Conservation (phyloP, 2,797 vertebrate species). For the Pitangus sulphuratus region DNA sequence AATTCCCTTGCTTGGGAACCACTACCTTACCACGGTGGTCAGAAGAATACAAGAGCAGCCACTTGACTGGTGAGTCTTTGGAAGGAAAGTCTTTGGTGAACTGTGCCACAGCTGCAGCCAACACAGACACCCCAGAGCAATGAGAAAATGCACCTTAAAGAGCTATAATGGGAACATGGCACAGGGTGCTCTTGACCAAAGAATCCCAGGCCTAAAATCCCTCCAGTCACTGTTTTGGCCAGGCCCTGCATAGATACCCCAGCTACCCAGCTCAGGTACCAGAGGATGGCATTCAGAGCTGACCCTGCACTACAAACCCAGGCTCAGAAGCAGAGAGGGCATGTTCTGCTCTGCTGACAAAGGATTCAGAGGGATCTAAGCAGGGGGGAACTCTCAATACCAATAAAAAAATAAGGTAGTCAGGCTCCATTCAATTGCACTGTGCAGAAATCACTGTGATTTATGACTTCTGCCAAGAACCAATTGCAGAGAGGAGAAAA, state of each 20-base stretch:
- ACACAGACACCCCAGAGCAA: neutral
- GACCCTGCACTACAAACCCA: neutral
- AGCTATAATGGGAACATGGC: neutral
- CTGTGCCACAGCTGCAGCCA: neutral
- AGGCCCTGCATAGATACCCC: neutral
- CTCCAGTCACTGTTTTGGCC: neutral
- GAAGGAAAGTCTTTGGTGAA: neutral
- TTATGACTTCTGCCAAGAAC: constrained; percentile 3
- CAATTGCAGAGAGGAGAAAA: neutral
- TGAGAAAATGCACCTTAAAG: neutral
- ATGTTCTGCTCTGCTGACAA: neutral
- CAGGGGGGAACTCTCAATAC: neutral
- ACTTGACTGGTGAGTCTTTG: neutral
- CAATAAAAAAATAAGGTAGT: neutral
- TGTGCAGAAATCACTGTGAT: neutral
- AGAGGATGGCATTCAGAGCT: neutral
- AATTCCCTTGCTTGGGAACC: neutral
- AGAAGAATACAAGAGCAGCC: neutral
- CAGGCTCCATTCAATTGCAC: neutral
- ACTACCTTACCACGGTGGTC: neutral
- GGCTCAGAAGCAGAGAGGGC: neutral
- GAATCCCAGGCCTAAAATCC: neutral
- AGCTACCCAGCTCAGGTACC: neutral
- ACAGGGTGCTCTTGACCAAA: neutral
- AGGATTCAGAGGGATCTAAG: neutral